Conservation (phyloP, 2,113 vertebrate genomes). For the Entelurus aequoreus region DNA sequence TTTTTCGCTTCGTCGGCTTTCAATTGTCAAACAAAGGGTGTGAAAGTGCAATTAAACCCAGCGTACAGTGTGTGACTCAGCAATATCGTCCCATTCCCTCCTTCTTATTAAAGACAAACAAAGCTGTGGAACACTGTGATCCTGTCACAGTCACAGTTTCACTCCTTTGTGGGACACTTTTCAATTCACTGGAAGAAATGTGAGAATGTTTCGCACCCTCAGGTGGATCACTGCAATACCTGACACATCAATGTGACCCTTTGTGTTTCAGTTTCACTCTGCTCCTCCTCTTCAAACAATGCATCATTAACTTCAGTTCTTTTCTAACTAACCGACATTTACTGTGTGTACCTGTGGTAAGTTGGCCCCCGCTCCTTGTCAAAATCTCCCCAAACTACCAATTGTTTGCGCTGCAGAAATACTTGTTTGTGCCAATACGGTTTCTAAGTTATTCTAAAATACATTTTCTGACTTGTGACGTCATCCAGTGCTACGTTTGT, state of each 20-base stretch:
- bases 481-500: too few relatives aligned
- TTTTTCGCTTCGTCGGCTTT: background rate
- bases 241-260: conserved; percentile 3
- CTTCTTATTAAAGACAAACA: conserved; percentile 14
- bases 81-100: conserved; percentile 18
- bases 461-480: too few relatives aligned
- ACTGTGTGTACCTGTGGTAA: background rate
- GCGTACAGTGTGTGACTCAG: conserved; percentile 35
- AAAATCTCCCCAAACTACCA: too few relatives aligned
- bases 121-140: conserved; percentile 42
- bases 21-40: background rate
- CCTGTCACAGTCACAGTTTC: conserved; percentile 27
- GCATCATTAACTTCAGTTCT: background rate
- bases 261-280: conserved; percentile 15
- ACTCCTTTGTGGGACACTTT: background rate
- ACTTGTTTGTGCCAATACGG: too few relatives aligned
- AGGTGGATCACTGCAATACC: background rate
- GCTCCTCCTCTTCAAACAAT: background rate
- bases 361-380: background rate
- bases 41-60: background rate
- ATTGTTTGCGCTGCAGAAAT: too few relatives aligned
- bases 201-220: conserved; percentile 13
- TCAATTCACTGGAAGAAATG: conserved; percentile 11
- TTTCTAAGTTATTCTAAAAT: too few relatives aligned
- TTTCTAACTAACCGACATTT: background rate